Evolutionary conservation across 2,113 vertebrate genomes (phyloP).

Genomic region (Pterophyllum scalare): DNA sequence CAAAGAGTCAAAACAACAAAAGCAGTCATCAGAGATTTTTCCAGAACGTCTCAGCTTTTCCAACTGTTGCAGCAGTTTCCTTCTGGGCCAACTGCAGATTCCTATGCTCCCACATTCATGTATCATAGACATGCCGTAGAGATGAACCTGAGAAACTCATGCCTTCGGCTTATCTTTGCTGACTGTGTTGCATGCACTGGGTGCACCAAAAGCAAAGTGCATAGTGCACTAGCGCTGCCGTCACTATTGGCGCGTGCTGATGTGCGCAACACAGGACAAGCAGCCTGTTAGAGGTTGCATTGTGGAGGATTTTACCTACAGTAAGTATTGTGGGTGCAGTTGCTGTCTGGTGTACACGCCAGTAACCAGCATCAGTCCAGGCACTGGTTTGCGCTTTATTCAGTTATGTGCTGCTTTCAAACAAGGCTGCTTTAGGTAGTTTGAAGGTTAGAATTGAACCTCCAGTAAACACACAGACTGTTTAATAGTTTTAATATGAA

Average conservation of each 20-base stretch:
- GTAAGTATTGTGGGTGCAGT: slow-evolving; percentile 24
- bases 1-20: not conserved
- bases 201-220: too few species aligned
- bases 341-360: slow-evolving; percentile 6
- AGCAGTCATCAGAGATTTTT: not conserved
- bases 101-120: too few species aligned
- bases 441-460: not conserved
- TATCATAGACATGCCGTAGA: not conserved
- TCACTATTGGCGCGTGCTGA: not conserved
- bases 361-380: not conserved
- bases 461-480: not conserved
- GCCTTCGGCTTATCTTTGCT: not conserved
- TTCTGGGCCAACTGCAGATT: too few species aligned
- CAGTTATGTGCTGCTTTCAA: slow-evolving; percentile 2
- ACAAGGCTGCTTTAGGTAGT: not conserved
- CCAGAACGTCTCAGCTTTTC: not conserved
- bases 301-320: not conserved
- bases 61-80: too few species aligned
- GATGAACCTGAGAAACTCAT: not conserved
- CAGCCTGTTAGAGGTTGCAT: not conserved
- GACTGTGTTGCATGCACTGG: not conserved
- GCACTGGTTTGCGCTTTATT: slow-evolving; percentile 13
- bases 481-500: not conserved
- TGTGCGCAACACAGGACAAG: not conserved
- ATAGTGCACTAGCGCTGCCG: not conserved